Evolutionary conservation across 2,888 invertebrate genomes (phyloP), one percentile per base, ranked within the genome.

Genomic region (Apamea sordens): DNA sequence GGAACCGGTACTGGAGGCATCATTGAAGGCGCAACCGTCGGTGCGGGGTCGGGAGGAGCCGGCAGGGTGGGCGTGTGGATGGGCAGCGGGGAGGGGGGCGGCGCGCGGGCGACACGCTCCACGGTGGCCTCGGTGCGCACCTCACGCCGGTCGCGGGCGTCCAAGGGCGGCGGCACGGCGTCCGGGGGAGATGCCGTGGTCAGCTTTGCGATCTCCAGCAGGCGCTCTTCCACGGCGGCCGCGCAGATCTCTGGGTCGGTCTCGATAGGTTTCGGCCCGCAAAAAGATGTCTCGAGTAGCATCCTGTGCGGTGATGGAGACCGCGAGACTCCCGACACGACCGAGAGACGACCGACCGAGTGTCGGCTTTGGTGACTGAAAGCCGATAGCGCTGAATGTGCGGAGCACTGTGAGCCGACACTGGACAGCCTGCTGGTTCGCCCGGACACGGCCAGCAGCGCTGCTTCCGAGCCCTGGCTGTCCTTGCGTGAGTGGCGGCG

Each of bases 241-340:
- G 95, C 94, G 82, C 96, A 95, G 41, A 92, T 95, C 89, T 96
- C 96, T 72, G 95, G 97, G 93, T 97, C 97, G 44, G 94, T 96
- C 82, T 97, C 95, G 76, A 97, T 97, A 0, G 98, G 98, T 91
- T 98, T 98, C 73, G 98, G 98, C 1, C 99, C 99, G 94, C 99
- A 99, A 94, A 99, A 99, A 0, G 99, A 99, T 0, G 99, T 99
- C 95, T 99, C 99, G 80, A 99, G 97, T 77, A 99, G 97, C 98
- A 98, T 98, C 94, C 98, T 98, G 96, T 99, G 99, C n/a, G 99
- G 99, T 24, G 99, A 99, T 4, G 99, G 98, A 53, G 98, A 98
- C 83, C 98, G 97, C 10, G 98, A 98, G 41, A 96, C 92, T 68
- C 95, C 97, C 24, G 97, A 97, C 78, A 96, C 97, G 21, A 93